Conservation (phyloP, 2,797 vertebrate species). For the Poeciliopsis presidionis region DNA sequence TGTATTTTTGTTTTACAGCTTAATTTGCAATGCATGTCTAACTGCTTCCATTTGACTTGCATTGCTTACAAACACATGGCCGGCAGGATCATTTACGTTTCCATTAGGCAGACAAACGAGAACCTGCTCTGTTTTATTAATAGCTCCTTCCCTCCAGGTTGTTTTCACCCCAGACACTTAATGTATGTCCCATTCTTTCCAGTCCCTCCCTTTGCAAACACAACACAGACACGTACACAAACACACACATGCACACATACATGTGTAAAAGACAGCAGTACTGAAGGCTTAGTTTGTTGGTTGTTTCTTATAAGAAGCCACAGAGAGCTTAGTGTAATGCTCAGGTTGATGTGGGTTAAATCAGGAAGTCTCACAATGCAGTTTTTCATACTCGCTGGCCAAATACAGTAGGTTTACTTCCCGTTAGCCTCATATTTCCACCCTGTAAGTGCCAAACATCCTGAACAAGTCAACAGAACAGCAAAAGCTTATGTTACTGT, state of each 20-base stretch:
- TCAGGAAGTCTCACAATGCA: constrained; percentile 20
- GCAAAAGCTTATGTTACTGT: not conserved
- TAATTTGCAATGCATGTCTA: constrained; percentile 13
- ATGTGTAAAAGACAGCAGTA: constrained; percentile 20
- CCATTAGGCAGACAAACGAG: constrained; percentile 36
- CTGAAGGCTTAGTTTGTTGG: constrained; percentile 17
- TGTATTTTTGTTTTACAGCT: constrained; percentile 18
- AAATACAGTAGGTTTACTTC: not conserved
- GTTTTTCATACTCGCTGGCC: not conserved
- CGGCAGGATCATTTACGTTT: constrained; percentile 49
- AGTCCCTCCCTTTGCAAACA: constrained; percentile 42
- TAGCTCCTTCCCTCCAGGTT: constrained; percentile 53
- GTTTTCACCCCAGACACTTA: constrained; percentile 55
- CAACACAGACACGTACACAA: not conserved
- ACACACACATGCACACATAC: not conserved
- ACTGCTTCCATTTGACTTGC: constrained; percentile 24
- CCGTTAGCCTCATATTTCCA: not conserved
- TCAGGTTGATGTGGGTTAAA: constrained; percentile 21
- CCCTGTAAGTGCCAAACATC: not conserved
- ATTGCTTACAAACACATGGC: constrained; percentile 6
- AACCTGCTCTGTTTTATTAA: constrained; percentile 45
- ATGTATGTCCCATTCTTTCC: constrained; percentile 36
- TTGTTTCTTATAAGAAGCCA: constrained; percentile 12
- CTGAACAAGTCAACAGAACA: not conserved
- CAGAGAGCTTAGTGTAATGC: constrained; percentile 24